phyloP scores from a whole-genome alignment of 2,888 invertebrate species.

The Emmelina monodactyla region DNA sequence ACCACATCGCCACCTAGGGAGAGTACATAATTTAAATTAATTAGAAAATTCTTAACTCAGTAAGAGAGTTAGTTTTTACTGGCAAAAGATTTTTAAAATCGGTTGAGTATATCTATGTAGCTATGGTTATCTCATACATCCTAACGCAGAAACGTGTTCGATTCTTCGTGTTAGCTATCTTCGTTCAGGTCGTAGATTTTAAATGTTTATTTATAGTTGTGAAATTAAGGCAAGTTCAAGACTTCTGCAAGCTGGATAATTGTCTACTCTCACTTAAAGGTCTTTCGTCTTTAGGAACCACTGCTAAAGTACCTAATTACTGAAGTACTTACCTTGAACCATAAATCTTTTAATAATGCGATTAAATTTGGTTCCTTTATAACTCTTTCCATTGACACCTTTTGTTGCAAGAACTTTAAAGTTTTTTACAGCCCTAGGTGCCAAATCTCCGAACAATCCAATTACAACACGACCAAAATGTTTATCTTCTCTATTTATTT shows the following conservation, averaged over 20 bases:
- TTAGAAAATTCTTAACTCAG: neutral
- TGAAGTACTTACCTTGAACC: slow-evolving; percentile 85
- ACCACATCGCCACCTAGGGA: slow-evolving; percentile 83
- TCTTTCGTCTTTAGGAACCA: no score
- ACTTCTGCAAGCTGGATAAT: no score
- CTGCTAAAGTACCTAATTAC: neutral
- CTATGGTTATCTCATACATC: no score
- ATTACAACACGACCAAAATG: slow-evolving; percentile 80
- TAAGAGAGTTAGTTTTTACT: neutral
- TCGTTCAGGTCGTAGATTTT: no score
- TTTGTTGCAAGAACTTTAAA: slow-evolving; percentile 81
- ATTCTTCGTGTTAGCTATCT: no score
- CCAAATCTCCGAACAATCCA: slow-evolving; percentile 88
- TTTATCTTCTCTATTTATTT: slow-evolving; percentile 77
- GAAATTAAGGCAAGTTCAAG: no score
- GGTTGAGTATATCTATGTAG: no score
- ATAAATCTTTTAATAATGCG: slow-evolving; percentile 89
- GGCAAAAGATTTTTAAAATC: no score
- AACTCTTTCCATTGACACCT: slow-evolving; percentile 79
- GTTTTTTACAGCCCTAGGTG: slow-evolving; percentile 87
- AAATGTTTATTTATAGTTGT: no score
- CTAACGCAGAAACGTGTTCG: no score
- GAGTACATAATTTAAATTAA: neutral
- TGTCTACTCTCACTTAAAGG: neutral
- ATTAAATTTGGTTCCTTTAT: slow-evolving; percentile 82